Percentiles rank a stretch among this genome's conserved stretches.
These are phyloP conservation scores for Thelaira solivaga DNA, from an alignment of 2,888 invertebrate genomes.

Conservation along the genomic window DNA sequence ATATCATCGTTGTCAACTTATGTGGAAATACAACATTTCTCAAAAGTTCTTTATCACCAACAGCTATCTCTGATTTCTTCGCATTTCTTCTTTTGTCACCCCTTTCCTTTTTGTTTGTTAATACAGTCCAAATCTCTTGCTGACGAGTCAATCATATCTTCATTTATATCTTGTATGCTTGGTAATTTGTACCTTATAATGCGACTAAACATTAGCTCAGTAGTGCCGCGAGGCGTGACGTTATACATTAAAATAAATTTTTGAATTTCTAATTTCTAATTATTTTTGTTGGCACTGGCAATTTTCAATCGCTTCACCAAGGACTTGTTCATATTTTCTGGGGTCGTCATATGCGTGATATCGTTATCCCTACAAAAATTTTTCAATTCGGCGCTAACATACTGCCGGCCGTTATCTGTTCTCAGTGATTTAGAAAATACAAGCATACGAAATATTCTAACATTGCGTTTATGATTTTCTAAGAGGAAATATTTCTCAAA, in stretches of 20 bases:
- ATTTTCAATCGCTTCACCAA: slow-evolving; percentile 1
- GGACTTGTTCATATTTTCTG: not conserved
- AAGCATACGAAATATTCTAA: slow-evolving; percentile 42
- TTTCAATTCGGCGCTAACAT: slow-evolving; percentile 28
- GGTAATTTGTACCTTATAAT: slow-evolving; percentile 38
- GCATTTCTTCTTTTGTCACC: slow-evolving; percentile 37
- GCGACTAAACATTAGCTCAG: not conserved
- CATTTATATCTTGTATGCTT: slow-evolving; percentile 34
- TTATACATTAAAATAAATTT: not conserved
- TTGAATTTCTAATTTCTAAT: not conserved
- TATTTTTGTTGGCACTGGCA: not conserved
- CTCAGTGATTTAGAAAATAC: slow-evolving; percentile 37
- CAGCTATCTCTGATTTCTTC: slow-evolving; percentile 32
- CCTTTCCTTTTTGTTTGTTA: slow-evolving; percentile 55
- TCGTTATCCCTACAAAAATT: slow-evolving; percentile 33
- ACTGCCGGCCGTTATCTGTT: slow-evolving; percentile 48
- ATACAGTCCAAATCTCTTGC: slow-evolving; percentile 29
- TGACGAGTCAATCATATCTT: slow-evolving; percentile 27
- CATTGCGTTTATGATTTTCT: slow-evolving; percentile 32
- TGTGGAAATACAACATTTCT: slow-evolving; percentile 42
- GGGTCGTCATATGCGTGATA: no score
- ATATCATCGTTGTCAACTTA: slow-evolving; percentile 35
- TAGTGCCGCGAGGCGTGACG: not conserved
- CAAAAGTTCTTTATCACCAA: slow-evolving; percentile 36
- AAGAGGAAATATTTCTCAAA: slow-evolving; percentile 26